phyloP scores from a whole-genome alignment of 37 sponge, comb jelly and placozoan species.

The Agelas oroides region DNA sequence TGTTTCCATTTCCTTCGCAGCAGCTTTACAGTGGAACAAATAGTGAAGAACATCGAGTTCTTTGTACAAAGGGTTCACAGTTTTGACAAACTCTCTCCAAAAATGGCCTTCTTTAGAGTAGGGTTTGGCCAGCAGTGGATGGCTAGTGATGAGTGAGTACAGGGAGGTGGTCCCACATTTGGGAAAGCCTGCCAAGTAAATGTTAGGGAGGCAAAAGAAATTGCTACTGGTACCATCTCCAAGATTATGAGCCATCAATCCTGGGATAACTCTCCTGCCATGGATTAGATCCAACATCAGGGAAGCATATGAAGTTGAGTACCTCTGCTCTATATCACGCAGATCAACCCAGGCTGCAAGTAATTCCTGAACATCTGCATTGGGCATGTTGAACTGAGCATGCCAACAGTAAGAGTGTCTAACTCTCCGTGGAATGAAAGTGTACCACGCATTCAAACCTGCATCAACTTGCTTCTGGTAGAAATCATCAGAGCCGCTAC shows the following conservation, averaged over 20 bases:
- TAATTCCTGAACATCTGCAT: neutral
- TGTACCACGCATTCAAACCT: slow-evolving; percentile 16
- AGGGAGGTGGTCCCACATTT: slow-evolving; percentile 47
- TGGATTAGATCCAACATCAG: neutral
- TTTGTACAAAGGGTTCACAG: neutral
- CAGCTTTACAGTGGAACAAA: slow-evolving; percentile 26
- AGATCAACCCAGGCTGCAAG: neutral
- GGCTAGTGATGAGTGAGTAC: slow-evolving; percentile 6
- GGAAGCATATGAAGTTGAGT: neutral
- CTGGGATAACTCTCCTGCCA: neutral
- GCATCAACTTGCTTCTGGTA: neutral
- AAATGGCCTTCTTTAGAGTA: slow-evolving; percentile 33
- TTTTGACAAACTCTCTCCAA: slow-evolving; percentile 24
- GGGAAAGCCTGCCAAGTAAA: slow-evolving; percentile 41
- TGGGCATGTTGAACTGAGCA: neutral
- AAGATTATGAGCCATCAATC: neutral
- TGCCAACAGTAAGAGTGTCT: slow-evolving; percentile 13
- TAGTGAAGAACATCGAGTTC: slow-evolving; percentile 16
- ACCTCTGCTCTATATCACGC: neutral
- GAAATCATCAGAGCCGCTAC: no score
- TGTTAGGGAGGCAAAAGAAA: slow-evolving; percentile 25
- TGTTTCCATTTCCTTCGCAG: neutral
- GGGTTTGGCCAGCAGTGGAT: slow-evolving; percentile 44
- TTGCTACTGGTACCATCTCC: neutral
- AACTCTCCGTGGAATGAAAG: slow-evolving; percentile 6